These are phyloP conservation scores for Torymus texanus DNA, from an alignment of 2,888 invertebrate species.

Conservation along the genomic window DNA sequence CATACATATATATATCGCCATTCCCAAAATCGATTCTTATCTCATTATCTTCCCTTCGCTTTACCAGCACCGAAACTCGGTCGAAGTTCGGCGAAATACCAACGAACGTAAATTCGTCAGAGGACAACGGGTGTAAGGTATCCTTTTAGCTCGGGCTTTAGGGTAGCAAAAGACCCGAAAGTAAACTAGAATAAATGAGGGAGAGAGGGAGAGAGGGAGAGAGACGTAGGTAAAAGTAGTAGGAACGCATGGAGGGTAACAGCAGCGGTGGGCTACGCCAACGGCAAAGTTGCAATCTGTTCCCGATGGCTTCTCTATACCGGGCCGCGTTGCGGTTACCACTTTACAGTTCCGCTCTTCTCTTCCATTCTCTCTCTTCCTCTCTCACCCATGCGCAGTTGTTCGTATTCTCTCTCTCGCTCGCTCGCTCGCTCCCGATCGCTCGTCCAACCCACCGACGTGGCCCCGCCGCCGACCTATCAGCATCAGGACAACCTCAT, in stretches of 20 bases:
- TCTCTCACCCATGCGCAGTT: slow-evolving; percentile 16
- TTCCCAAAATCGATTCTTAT: slow-evolving; percentile 9
- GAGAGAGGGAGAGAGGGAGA: slow-evolving; percentile 11
- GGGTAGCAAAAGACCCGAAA: too few relatives aligned
- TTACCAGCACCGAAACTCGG: too few relatives aligned
- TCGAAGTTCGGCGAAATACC: too few relatives aligned
- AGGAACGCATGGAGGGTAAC: too few relatives aligned
- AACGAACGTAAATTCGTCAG: too few relatives aligned
- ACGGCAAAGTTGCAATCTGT: slow-evolving; percentile 70
- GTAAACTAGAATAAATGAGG: too few relatives aligned
- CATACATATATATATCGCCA: background rate
- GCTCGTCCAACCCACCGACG: slow-evolving; percentile 1
- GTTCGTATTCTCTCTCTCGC: slow-evolving; percentile 35
- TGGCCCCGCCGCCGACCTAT: slow-evolving; percentile 62
- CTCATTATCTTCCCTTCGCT: background rate
- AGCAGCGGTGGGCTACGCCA: too few relatives aligned
- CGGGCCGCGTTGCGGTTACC: slow-evolving; percentile 67
- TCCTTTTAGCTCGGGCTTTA: too few relatives aligned
- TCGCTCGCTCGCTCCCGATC: slow-evolving; percentile 25
- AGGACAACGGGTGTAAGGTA: too few relatives aligned
- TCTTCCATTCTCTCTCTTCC: slow-evolving; percentile 2
- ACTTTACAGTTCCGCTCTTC: slow-evolving; percentile 65
- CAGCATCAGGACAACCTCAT: slow-evolving; percentile 72
- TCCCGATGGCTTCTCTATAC: slow-evolving; percentile 66
- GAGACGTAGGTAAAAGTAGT: background rate